Percentiles rank a stretch among this genome's conserved stretches.
Evolutionary conservation across 1,140 invertebrate genomes (phyloP).

Genomic region (Brachionus asplanchnoidis): DNA sequence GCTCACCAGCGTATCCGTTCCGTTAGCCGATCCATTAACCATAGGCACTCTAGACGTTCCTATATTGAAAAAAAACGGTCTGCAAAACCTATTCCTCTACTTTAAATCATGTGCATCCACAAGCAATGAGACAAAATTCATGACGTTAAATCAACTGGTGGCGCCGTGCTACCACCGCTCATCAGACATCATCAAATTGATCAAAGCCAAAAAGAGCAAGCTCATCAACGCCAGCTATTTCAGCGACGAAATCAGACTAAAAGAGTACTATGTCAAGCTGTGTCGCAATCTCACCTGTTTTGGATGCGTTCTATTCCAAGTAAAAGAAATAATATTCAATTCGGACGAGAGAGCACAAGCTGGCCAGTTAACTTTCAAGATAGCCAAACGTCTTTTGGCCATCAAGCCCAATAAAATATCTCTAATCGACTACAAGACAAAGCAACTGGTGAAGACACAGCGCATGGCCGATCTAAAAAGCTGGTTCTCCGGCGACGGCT

Average conservation of each 20-base stretch:
- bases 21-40: too few relatives aligned
- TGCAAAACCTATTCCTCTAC: background rate
- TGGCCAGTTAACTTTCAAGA: conserved; percentile 52
- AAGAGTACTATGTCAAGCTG: conserved; percentile 67
- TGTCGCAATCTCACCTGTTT: conserved; percentile 65
- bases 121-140: background rate
- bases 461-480: conserved; percentile 62
- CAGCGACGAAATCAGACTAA: conserved; percentile 52
- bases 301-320: conserved; percentile 66
- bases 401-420: conserved; percentile 64
- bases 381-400: conserved; percentile 65
- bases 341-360: conserved; percentile 64
- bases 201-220: conserved; percentile 1
- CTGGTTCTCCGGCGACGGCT: conserved; percentile 41
- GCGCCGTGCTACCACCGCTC: conserved; percentile 19
- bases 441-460: conserved; percentile 63
- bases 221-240: background rate
- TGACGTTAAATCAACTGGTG: background rate
- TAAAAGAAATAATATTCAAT: conserved; percentile 62
- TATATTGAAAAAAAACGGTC: background rate
- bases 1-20: background rate
- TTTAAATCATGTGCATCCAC: background rate
- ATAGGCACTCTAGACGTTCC: too few relatives aligned
- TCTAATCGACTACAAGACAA: conserved; percentile 65
- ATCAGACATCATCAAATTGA: background rate